Percentiles rank a stretch among this genome's conserved stretches.
Conservation (phyloP, 2,888 invertebrate species). For the Limnephilus lunatus region DNA sequence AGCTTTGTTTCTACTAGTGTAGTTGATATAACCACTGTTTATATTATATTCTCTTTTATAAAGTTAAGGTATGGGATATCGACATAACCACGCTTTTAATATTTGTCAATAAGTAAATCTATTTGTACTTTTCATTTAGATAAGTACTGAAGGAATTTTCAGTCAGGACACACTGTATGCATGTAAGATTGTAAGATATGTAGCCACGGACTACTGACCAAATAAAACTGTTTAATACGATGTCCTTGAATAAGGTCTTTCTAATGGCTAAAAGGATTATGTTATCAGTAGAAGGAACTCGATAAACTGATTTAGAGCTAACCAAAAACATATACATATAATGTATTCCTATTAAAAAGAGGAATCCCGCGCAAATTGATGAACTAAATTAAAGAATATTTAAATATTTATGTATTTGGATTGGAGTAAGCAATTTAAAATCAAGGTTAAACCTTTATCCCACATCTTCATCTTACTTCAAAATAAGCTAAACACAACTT, state of each 20-base stretch:
- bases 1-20: too few species aligned
- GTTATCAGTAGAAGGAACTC: too few species aligned
- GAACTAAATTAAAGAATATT: neutral
- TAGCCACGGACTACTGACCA: too few species aligned
- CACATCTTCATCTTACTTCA: neutral
- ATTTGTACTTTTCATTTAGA: neutral
- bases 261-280: neutral
- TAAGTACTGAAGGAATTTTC: neutral
- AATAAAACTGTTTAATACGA: neutral
- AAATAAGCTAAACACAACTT: neutral
- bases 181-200: too few species aligned
- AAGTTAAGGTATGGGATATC: neutral
- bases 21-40: too few species aligned
- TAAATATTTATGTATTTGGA: neutral
- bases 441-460: neutral
- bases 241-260: neutral
- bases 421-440: neutral
- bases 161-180: too few species aligned
- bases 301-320: neutral
- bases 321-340: neutral
- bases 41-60: neutral
- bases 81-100: neutral
- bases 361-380: neutral
- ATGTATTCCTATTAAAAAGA: neutral
- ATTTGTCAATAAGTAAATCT: neutral